Percentiles rank a stretch among this genome's conserved stretches.
phyloP scores from a whole-genome alignment of 1,140 invertebrate genomes.

The Lerema accius region DNA sequence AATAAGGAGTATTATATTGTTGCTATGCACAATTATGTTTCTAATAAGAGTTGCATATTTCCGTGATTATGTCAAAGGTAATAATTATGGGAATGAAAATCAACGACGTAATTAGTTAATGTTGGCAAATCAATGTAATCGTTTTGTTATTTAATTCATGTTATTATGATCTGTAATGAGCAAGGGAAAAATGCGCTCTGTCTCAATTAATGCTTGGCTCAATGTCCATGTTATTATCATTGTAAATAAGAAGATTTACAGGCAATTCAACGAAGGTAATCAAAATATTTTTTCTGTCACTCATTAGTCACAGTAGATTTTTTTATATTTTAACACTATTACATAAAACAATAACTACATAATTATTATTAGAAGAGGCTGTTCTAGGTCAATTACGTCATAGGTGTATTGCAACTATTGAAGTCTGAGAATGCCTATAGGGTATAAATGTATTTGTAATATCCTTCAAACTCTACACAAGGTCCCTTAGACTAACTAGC shows the following conservation, averaged over 20 bases:
- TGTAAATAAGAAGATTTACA: background rate
- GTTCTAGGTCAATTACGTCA: no score
- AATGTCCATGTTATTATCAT: background rate
- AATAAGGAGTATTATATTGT: background rate
- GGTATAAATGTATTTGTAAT: no score
- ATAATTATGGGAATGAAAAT: constrained; percentile 14
- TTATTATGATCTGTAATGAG: background rate
- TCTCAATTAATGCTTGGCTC: background rate
- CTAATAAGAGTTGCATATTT: constrained; percentile 25
- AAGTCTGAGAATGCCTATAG: no score
- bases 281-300: no score
- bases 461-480: background rate
- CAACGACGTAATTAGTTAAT: background rate
- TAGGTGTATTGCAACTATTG: background rate
- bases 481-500: background rate
- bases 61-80: constrained; percentile 17
- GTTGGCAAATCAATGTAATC: constrained; percentile 2
- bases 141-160: background rate
- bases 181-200: background rate
- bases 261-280: no score
- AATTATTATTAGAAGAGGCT: no score
- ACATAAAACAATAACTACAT: no score
- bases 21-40: constrained; percentile 16
- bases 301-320: no score
- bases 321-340: no score